Evolutionary conservation across 2,888 invertebrate genomes (phyloP).

Genomic region (Drosophila putrida): DNA sequence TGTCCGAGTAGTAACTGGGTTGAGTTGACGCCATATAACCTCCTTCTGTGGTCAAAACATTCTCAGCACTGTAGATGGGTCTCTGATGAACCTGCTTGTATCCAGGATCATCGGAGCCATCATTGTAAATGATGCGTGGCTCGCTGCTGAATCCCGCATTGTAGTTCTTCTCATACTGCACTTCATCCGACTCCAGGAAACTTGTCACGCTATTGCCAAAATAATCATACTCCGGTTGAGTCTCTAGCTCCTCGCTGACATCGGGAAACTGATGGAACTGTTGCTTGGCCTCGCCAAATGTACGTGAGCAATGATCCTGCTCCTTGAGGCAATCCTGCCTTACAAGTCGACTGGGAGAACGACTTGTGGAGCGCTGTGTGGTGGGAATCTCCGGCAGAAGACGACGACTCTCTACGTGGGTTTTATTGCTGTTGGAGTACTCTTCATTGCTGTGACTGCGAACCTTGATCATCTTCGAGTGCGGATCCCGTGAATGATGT

Average conservation of each 20-base stretch:
- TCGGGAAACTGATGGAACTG: constrained; percentile 82
- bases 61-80: constrained; percentile 82
- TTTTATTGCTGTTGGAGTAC: constrained; percentile 82
- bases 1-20: constrained; percentile 58
- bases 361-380: constrained; percentile 60
- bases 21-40: constrained; percentile 40
- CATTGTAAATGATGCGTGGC: constrained; percentile 83
- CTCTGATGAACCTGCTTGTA: constrained; percentile 63
- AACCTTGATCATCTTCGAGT: constrained; percentile 85
- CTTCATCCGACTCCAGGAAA: constrained; percentile 83
- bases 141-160: constrained; percentile 83
- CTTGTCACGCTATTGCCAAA: constrained; percentile 80
- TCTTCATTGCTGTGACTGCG: constrained; percentile 85
- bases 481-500: constrained; percentile 81
- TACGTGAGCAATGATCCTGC: constrained; percentile 75
- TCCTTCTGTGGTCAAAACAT: constrained; percentile 55
- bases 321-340: constrained; percentile 85
- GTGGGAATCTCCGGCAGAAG: constrained; percentile 84
- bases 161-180: constrained; percentile 83
- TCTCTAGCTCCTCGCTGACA: constrained; percentile 81
- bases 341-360: constrained; percentile 83
- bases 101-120: constrained; percentile 77
- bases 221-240: constrained; percentile 79
- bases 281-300: constrained; percentile 85
- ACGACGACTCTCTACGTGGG: constrained; percentile 78